Base-by-base conservation (phyloP, 2,888 invertebrate species). In the Euclidia mi region DNA sequence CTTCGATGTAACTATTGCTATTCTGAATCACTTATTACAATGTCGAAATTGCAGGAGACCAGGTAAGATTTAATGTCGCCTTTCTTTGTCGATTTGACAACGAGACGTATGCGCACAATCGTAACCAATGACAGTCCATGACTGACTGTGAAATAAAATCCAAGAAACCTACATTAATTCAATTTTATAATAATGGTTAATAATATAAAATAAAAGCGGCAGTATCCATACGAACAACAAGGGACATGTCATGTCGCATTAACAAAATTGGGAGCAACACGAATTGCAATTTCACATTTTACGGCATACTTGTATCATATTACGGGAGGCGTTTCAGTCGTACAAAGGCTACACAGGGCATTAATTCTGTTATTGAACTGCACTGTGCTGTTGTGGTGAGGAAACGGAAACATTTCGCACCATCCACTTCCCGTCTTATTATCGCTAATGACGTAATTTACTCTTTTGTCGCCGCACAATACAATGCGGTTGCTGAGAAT, bases 331-430 rank as follows among this genome's bases (percentile, higher is more conserved):
- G 35, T 50, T 63, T 29, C 34, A 45, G 14, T 56, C 17, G 35
- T 62, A 71, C 65, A 75, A 65, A 71, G 69, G 65, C 62, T 65
- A 64, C 55, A 67, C 60, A 65, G 62, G 49, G 51, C 70, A 72
- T 78, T 78, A 71, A 80, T 83, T 78, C 48, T 50, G 71, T 66
- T 78, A 79, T 81, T 79, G 70, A 76, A 75, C 71, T 81, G 72
- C 75, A 68, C 58, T 50, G 48, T 43, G 29, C n/a, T 67, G 56
- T 56, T 65, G 65, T 56, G 69, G 72, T 53, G 52, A 60, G 68
- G 59, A 65, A 67, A 64, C 53, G 48, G 32, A 58, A 49, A 57
- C 70, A 72, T 76, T 65, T 65, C 40, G 50, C 28, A 47, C 56
- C 64, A 50, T 59, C 47, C 65, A 66, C 65, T 63, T 72, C 70